Evolutionary conservation across 2,113 vertebrate genomes (phyloP), one percentile per base, ranked within the genome.

Genomic region (Cichladusa arquata): DNA sequence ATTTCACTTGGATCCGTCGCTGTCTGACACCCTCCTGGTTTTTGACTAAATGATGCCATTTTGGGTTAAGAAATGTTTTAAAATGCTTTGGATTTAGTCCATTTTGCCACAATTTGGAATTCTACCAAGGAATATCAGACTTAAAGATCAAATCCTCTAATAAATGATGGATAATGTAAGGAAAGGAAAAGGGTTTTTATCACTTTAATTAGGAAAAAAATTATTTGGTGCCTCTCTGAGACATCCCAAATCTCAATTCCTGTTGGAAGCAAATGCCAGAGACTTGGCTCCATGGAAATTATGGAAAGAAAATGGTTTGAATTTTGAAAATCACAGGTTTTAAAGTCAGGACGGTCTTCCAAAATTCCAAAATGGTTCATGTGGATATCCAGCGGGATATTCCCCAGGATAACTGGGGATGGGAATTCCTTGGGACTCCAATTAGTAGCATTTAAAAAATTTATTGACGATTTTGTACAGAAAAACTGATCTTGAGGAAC

Each of bases 191-290:
- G 11, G 2, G 5, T 25, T 66, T 79, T 60, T 34, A 17, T 51
- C 40, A 5, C 15, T 48, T 26, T 6, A 3, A 42, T 61, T 5
- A 13, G 34, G 33, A 29, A 62, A 58, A 45, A 23, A 31, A 28
- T 6, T 8, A 4, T 18, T 18, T 19, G 57, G 11, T 14, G 45
- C 22, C 45, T 72, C 40, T 38, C 51, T 19, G 33, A 23, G 67
- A 44, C 5, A 60, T 48, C 62, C 22, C 33, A 62, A 16, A 54
- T 6, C 50, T 36, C 58, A 53, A 3, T 29, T 73, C 15, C 45
- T 25, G 11, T 8, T 23, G 19, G n/a, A 86, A 28, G 9, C 5
- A 23, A 70, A 9, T 0, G 0, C 38, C 25, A 38, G 64, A 19
- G 25, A 18, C 28, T 47, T 13, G n/a, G 9, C 8, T 58, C 36